Base-by-base conservation (phyloP, 2,888 invertebrate species). In the Gymnocheta viridis region DNA sequence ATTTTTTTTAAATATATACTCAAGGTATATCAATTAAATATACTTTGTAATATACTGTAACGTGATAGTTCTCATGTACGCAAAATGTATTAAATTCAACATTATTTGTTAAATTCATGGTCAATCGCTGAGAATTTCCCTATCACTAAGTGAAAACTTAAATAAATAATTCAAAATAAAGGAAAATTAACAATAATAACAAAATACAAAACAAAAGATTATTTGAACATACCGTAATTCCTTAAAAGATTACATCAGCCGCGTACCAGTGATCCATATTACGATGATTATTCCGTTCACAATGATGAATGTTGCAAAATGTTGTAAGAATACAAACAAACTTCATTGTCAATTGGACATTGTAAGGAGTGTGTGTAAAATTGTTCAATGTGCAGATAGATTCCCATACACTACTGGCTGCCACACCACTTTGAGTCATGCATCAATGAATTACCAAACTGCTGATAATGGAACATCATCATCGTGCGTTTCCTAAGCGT, bases 181-280 rank as follows among this genome's bases (percentile, higher is more conserved):
- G 19, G 9, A 27, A 69, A 41, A 69, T 41, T 35, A 70, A 70
- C 14, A 62, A 70, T 29, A 22, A 41, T n/a, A 19, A 35, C 29
- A 56, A 24, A 41, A 69, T 67, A 76, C 70, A 80, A 80, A 82
- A 73, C 67, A 81, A 60, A n/a, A 85, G 82, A 82, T 76, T 82
- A 80, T 82, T 82, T 49, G 19, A 80, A 85, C 69, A 82, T 85
- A 80, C 81, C 82, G 84, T 82, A 84, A 86, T 86, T 86, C 77
- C 82, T 77, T 47, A 82, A 77, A 84, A 84, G 79, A 86, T 86
- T 86, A 80, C 85, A 84, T 86, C 85, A 86, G 85, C 84, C 82
- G 79, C 80, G 77, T 82, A 56, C 76, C 82, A 82, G 79, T 85
- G 82, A 85, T 82, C 85, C 82, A 82, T 82, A 82, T 85, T 82